Percentiles rank a stretch among this genome's conserved stretches.
Evolutionary conservation across 2,888 invertebrate species (phyloP).

Genomic region (Lasioglossum pauxillum): DNA sequence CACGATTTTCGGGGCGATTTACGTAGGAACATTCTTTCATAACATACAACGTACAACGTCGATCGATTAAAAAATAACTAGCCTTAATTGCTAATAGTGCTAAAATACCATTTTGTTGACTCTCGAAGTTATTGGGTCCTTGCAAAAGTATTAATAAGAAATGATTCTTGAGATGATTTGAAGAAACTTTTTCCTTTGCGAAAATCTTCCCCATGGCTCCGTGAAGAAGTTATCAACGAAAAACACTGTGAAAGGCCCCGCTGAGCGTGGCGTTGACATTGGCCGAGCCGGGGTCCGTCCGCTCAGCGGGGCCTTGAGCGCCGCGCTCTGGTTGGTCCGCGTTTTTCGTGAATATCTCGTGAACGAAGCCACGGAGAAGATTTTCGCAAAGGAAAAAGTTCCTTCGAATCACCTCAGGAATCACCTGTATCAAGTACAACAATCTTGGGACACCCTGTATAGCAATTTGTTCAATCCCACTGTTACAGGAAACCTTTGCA

Average conservation of each 20-base stretch:
- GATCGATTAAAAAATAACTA: neutral
- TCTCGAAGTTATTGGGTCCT: neutral
- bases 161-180: no score
- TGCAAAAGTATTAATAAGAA: neutral
- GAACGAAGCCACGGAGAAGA: no score
- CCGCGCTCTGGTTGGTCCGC: no score
- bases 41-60: neutral
- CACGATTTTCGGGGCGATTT: neutral
- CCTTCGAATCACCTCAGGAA: neutral
- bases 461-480: neutral
- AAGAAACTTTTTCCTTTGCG: no score
- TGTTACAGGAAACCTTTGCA: neutral
- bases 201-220: no score
- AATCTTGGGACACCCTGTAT: neutral
- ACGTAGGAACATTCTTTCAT: neutral
- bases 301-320: no score
- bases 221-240: no score
- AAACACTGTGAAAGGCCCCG: no score
- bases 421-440: no score
- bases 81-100: neutral
- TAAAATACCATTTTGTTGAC: neutral
- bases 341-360: no score
- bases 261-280: no score
- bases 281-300: no score
- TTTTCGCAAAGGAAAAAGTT: neutral